Conservation (phyloP, 2,888 invertebrate species). For the Myopa tessellatipennis region DNA sequence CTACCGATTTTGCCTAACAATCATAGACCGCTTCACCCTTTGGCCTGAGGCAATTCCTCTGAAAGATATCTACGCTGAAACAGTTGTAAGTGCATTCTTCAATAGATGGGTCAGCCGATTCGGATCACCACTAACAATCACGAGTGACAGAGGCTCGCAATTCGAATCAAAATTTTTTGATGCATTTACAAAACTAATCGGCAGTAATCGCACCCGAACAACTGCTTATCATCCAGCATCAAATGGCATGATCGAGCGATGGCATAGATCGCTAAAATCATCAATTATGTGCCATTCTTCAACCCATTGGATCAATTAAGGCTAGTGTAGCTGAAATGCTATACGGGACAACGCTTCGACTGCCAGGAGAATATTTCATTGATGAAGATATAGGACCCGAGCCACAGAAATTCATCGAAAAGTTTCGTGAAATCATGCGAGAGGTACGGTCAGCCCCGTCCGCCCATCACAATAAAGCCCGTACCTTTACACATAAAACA, state of each 20-base stretch:
- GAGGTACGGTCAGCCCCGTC: no score
- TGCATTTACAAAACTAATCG: constrained; percentile 48
- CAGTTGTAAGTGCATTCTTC: constrained; percentile 57
- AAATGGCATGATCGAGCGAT: constrained; percentile 40
- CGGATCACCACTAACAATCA: constrained; percentile 63
- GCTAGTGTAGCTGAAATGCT: constrained; percentile 38
- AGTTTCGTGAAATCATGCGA: no score
- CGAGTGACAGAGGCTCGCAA: constrained; percentile 63
- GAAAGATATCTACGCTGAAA: constrained; percentile 45
- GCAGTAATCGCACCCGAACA: constrained; percentile 39
- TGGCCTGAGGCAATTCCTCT: constrained; percentile 53
- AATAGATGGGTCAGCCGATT: constrained; percentile 65
- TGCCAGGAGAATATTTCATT: no score
- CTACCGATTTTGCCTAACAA: constrained; percentile 55
- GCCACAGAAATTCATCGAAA: no score
- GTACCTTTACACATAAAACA: constrained; percentile 42
- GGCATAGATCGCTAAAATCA: constrained; percentile 39
- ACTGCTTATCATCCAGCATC: constrained; percentile 39
- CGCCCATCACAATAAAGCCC: constrained; percentile 33
- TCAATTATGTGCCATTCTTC: constrained; percentile 37
- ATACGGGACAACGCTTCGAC: no score
- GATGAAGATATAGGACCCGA: no score
- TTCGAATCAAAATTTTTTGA: constrained; percentile 60
- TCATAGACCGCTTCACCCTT: constrained; percentile 48
- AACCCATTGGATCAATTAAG: constrained; percentile 34